Evolutionary conservation across 2,888 invertebrate species (phyloP), one percentile per base, ranked within the genome.

Genomic region (Lasioglossum figueresi): DNA sequence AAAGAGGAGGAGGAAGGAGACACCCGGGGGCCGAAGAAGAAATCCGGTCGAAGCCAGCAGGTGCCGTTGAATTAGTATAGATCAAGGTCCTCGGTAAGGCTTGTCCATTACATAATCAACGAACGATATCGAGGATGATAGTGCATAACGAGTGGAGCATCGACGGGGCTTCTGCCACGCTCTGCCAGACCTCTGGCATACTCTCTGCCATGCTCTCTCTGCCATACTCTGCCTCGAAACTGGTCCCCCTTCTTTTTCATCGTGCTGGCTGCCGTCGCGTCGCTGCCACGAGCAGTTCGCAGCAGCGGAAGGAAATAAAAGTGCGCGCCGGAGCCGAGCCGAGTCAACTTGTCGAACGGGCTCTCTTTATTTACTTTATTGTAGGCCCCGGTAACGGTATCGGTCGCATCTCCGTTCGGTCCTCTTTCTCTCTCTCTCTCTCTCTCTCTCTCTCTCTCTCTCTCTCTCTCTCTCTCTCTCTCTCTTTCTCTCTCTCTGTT

Each of bases 351-450:
- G 89, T 89, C 88, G 90, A 83, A 87, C 91, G 90, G 92, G 90
- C 84, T 84, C 91, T 93, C 92, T 94, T 94, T 94, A 94, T 95
- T 95, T 94, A 94, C 93, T 94, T 94, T 94, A 94, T 94, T 94
- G 93, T 91, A 94, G 93, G 90, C 91, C 88, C 89, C 84, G 89
- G 86, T 94, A 95, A 94, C 95, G 94, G 94, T 93, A 94, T 94
- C 92, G 92, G 89, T 90, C 88, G 85, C 91, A 91, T 91, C 91
- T 89, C 88, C 87, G 84, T 84, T 85, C 80, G 66, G 76, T 80
- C 77, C 66, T 72, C 45, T 73, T 63, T 75, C 59, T 23, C 14
- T 27, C 12, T 59, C 68, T n/a, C 37, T 31, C 27, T 23, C 52
- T 23, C n/a, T 40, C 4, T 48, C 3, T 40, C 68, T 12, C 63